Base-by-base conservation (phyloP, 2,113 vertebrate species). In the Catharus minimus region DNA sequence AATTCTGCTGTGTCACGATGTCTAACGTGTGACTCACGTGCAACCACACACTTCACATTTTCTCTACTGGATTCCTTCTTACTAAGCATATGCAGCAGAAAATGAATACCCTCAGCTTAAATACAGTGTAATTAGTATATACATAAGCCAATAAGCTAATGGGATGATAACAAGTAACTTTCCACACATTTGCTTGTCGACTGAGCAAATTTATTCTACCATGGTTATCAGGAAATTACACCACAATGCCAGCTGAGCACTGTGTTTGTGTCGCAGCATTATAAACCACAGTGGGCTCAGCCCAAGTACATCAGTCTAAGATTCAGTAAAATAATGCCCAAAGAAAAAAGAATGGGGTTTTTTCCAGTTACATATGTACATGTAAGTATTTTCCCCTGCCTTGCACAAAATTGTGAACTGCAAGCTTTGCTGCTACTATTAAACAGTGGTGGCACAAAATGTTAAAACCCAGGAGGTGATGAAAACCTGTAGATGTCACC, bases 311-410 rank as follows among this genome's bases (percentile, higher is more conserved):
- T 33, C 33, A 21, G 6, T 27, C 3, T 21, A 23, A 66, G 30
- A 55, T 7, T 3, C 7, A 82, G 47, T 8, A 7, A 77, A 92
- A 69, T 24, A 65, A 67, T 11, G 10, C 15, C 65, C 71, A 36
- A 62, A 75, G 69, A 41, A 91, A 86, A 68, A 47, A 39, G 0
- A 56, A 38, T 2, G 1, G 10, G 0, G 13, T 1, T 2, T 84
- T 65, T 46, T 88, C 44, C 30, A 46, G 7, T 73, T 55, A 49
- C 1, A 0, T 0, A 0, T 23, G 4, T 41, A 1, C 58, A 4
- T 30, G 8, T 30, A 32, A 33, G n/a, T 55, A 46, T 32, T 69
- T 65, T n/a, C 7, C 26, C 43, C 56, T 10, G 32, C 44, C 18
- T 43, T 38, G n/a, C 49, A 89, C 5, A 0, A 50, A 47, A 1